These are phyloP conservation scores for Polymixis flavicincta DNA, from an alignment of 2,888 invertebrate species.

Conservation along the genomic window DNA sequence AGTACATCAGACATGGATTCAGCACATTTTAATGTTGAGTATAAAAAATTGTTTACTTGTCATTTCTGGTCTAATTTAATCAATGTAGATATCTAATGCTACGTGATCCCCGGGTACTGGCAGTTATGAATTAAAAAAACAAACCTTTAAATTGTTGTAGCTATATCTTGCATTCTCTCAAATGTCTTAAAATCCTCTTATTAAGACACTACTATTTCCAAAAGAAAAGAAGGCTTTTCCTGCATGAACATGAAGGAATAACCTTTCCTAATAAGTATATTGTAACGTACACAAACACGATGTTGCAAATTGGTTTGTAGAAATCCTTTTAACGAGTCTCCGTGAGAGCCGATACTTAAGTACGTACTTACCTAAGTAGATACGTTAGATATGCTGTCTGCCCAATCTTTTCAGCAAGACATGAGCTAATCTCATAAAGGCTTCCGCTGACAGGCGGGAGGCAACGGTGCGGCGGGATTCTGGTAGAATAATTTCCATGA, in stretches of 20 bases:
- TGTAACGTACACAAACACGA: conserved; percentile 18
- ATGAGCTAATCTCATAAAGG: conserved; percentile 16
- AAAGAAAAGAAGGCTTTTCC: no score
- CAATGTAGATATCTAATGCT: no score
- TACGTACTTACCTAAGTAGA: background rate
- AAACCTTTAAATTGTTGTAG: no score
- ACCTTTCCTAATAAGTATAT: background rate
- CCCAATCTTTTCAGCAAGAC: conserved; percentile 10
- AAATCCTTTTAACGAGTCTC: conserved; percentile 20
- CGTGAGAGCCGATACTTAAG: conserved; percentile 13
- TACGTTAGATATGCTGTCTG: background rate
- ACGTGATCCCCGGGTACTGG: no score
- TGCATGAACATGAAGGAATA: background rate
- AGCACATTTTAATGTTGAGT: background rate
- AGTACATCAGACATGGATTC: background rate
- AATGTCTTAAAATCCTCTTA: no score
- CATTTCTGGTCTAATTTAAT: no score
- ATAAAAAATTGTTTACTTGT: background rate
- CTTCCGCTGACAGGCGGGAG: no score
- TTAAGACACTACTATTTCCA: no score
- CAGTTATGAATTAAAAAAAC: no score
- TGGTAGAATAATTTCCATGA: no score
- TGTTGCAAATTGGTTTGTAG: conserved; percentile 13
- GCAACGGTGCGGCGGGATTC: no score
- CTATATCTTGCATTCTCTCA: no score